Evolutionary conservation across 23 tunicate species (phyloP).

Genomic region (Halocynthia roretzi): DNA sequence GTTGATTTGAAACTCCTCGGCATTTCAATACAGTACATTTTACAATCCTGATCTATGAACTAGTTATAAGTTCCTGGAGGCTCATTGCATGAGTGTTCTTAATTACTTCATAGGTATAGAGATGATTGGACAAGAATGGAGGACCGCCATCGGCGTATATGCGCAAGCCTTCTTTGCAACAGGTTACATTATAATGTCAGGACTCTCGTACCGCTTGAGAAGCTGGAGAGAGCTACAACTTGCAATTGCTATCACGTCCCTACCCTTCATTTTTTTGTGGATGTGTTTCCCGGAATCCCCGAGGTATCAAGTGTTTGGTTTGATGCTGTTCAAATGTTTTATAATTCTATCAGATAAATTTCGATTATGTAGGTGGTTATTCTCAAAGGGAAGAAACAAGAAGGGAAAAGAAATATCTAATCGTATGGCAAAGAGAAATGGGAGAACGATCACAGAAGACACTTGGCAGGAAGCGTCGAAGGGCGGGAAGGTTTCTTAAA

Average conservation of each 20-base stretch:
- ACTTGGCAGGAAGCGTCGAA: constrained; percentile 59
- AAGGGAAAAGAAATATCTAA: constrained; percentile 59
- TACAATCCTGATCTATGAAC: too few species aligned
- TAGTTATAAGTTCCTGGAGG: too few species aligned
- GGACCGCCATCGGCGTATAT: constrained; percentile 70
- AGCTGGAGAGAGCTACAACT: constrained; percentile 84
- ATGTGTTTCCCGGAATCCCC: constrained; percentile 95
- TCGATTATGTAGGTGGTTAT: constrained; percentile 69
- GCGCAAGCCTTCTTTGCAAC: constrained; percentile 78
- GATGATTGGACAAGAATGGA: constrained; percentile 61
- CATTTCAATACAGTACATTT: too few species aligned
- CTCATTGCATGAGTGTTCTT: not conserved
- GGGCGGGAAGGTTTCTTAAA: not conserved
- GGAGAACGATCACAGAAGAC: constrained; percentile 45
- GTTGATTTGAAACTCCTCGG: too few species aligned
- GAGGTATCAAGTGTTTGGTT: constrained; percentile 13
- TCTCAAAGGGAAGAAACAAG: constrained; percentile 53
- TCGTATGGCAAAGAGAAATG: constrained; percentile 66
- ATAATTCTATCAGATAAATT: not conserved
- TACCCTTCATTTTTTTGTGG: constrained; percentile 65
- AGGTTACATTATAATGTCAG: constrained; percentile 90
- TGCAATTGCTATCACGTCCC: constrained; percentile 70
- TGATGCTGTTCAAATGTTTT: not conserved
- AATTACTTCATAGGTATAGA: constrained; percentile 62
- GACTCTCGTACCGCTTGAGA: constrained; percentile 62